Percentiles rank a stretch among this genome's conserved stretches.
phyloP scores from a whole-genome alignment of 2,888 invertebrate genomes.

The Archips crataeganus region DNA sequence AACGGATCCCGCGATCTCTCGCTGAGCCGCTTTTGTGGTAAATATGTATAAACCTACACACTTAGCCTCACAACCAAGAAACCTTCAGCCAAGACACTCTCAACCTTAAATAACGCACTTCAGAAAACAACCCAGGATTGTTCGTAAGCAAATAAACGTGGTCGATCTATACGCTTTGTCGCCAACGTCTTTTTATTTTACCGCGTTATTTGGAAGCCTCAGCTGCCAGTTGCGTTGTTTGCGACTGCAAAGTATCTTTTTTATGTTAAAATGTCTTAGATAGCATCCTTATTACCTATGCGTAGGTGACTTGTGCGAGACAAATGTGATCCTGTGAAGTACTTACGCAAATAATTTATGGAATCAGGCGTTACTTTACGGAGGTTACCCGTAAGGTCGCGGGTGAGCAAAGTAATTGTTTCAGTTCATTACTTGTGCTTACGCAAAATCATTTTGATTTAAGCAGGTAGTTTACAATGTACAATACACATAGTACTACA shows the following conservation, averaged over 20 bases:
- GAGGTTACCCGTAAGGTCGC: no score
- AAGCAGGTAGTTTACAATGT: no score
- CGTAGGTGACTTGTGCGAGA: neutral
- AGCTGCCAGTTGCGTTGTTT: constrained; percentile 74
- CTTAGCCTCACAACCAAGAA: constrained; percentile 51
- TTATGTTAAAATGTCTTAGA: constrained; percentile 40
- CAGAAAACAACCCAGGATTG: constrained; percentile 25
- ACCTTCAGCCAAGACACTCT: constrained; percentile 48
- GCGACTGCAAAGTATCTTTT: constrained; percentile 39
- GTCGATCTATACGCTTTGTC: constrained; percentile 78
- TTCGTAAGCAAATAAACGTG: constrained; percentile 49
- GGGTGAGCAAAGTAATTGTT: no score
- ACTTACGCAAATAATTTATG: neutral
- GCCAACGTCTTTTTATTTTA: constrained; percentile 82
- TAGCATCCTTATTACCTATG: constrained; percentile 20
- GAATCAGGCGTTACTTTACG: no score
- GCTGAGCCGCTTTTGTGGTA: constrained; percentile 85
- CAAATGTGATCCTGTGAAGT: neutral
- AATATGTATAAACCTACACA: constrained; percentile 82
- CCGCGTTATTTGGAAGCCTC: constrained; percentile 81
- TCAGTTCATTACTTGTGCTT: no score
- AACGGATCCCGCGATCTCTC: constrained; percentile 83
- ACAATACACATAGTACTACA: no score
- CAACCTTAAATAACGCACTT: constrained; percentile 50
- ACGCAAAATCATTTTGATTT: no score